phyloP scores from a whole-genome alignment of 1,140 invertebrate genomes.

The Zaprionus davidi region DNA sequence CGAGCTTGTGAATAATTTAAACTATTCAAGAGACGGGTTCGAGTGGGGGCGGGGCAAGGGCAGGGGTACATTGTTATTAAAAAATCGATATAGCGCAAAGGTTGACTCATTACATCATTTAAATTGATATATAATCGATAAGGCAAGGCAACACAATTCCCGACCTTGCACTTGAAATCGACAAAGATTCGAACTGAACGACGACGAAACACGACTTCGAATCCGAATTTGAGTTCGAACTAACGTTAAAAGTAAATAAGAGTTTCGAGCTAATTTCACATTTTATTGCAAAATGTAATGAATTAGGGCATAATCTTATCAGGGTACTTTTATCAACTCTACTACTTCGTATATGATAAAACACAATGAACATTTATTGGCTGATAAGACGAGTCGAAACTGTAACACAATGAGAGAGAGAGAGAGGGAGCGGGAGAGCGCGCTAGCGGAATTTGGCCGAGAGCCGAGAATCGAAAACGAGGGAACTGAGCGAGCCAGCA shows the following conservation, averaged over 20 bases:
- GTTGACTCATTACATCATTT: slow-evolving; percentile 56
- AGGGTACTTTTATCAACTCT: slow-evolving; percentile 51
- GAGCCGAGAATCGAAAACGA: slow-evolving; percentile 41
- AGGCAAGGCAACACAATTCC: slow-evolving; percentile 31
- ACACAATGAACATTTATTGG: slow-evolving; percentile 50
- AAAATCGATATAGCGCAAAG: slow-evolving; percentile 67
- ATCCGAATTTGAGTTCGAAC: not conserved
- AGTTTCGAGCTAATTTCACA: slow-evolving; percentile 20
- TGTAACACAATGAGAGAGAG: slow-evolving; percentile 22
- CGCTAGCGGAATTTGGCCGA: slow-evolving; percentile 43
- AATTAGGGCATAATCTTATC: slow-evolving; percentile 65
- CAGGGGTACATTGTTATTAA: slow-evolving; percentile 47
- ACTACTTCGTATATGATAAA: slow-evolving; percentile 2
- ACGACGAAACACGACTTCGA: not conserved
- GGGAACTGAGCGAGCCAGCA: not conserved
- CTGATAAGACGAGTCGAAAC: slow-evolving; percentile 60
- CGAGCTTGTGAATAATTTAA: slow-evolving; percentile 66
- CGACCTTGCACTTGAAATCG: slow-evolving; percentile 46
- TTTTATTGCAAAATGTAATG: slow-evolving; percentile 61
- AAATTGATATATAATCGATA: slow-evolving; percentile 65
- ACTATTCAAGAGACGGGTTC: slow-evolving; percentile 19
- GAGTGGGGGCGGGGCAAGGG: not conserved
- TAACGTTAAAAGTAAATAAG: not conserved
- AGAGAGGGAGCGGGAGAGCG: slow-evolving; percentile 14
- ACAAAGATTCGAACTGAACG: not conserved